phyloP scores from a whole-genome alignment of 53 echinoderm and acorn worm species.

The Echinometra lucunter region DNA sequence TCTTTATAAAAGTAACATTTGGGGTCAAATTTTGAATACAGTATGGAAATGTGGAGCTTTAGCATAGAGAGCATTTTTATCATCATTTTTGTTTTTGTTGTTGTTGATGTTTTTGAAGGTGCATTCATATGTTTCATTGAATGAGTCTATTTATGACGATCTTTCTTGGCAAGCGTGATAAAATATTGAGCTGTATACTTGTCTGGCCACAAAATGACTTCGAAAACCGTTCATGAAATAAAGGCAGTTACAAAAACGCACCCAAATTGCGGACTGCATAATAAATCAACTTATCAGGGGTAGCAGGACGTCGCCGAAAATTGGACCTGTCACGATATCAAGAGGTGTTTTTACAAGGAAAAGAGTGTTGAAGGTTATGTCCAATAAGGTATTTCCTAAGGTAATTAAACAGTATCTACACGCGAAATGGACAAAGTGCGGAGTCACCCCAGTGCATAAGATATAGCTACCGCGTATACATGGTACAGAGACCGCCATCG shows the following conservation, averaged over 20 bases:
- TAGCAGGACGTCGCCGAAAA: not conserved
- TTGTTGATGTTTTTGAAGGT: too few species aligned
- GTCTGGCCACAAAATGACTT: not conserved
- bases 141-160: not conserved
- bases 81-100: too few species aligned
- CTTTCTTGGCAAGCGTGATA: not conserved
- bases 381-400: constrained; percentile 49
- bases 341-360: constrained; percentile 57
- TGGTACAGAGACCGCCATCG: not conserved
- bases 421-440: constrained; percentile 46
- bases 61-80: too few species aligned
- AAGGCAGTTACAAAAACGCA: not conserved
- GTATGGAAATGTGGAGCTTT: too few species aligned
- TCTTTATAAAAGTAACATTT: too few species aligned
- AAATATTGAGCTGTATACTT: not conserved
- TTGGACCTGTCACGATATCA: constrained; percentile 51
- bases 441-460: not conserved
- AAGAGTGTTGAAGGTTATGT: constrained; percentile 54
- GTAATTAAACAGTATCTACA: constrained; percentile 21
- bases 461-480: not conserved
- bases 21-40: too few species aligned
- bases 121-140: not conserved
- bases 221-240: constrained; percentile 33
- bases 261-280: not conserved
- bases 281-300: not conserved